Conservation (phyloP, 2,797 vertebrate species). For the Cossypha polioptera region DNA sequence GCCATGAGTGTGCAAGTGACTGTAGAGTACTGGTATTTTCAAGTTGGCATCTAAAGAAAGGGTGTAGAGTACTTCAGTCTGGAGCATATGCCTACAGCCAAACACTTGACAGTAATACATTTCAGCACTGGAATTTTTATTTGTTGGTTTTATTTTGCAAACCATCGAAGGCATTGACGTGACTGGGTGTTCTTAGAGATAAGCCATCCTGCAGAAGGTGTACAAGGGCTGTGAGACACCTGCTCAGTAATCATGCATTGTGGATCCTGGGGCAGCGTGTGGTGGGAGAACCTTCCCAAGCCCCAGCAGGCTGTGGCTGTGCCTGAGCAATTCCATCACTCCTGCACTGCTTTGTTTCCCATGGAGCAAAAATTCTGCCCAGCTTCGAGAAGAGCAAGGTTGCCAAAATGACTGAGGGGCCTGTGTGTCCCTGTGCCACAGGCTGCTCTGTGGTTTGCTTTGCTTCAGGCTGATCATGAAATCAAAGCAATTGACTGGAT, state of each 20-base stretch:
- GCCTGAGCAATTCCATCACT: neutral
- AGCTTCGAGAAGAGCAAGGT: neutral
- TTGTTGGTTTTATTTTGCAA: neutral
- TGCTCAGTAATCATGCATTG: rapidly evolving
- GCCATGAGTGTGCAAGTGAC: neutral
- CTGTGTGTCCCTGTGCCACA: neutral
- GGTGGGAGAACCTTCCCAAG: neutral
- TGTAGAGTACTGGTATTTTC: neutral
- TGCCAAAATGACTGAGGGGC: neutral
- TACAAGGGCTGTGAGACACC: neutral
- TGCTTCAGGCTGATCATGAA: neutral
- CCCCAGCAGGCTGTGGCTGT: rapidly evolving
- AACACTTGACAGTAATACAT: neutral
- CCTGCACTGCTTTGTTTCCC: neutral
- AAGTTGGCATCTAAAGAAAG: neutral
- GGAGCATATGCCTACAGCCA: neutral
- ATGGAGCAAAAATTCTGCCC: neutral
- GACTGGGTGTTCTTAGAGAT: neutral
- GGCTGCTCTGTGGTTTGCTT: neutral
- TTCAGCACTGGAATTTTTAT: neutral
- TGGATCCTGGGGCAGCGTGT: neutral
- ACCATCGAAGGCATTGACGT: neutral
- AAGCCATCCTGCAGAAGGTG: neutral
- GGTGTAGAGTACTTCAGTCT: neutral
- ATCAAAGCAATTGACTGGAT: neutral